A percentile compares a stretch with the other conserved stretches of the same genome.
These are phyloP conservation scores for Harmothoe impar DNA, from an alignment of 2,888 invertebrate species.

Conservation along the genomic window DNA sequence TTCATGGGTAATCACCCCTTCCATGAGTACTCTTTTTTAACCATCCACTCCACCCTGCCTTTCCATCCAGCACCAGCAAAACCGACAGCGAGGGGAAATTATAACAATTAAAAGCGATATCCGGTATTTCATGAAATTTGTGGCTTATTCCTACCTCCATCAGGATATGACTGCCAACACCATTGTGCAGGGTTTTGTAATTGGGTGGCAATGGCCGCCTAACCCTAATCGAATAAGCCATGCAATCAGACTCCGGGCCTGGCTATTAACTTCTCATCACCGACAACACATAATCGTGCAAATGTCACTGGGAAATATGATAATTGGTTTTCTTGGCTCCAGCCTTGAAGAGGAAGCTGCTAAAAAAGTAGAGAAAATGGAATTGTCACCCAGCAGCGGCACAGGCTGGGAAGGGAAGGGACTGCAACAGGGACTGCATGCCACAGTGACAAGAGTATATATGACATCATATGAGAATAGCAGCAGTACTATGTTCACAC, in stretches of 20 bases:
- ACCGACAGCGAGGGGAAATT: slow-evolving; percentile 13
- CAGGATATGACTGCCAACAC: background rate
- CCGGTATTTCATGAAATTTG: slow-evolving; percentile 60
- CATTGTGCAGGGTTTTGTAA: slow-evolving; percentile 38
- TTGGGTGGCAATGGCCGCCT: background rate
- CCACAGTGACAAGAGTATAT: too few relatives aligned
- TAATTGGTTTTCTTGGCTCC: slow-evolving; percentile 45
- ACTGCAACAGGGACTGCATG: too few relatives aligned
- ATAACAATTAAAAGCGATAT: slow-evolving; percentile 54
- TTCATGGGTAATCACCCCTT: slow-evolving; percentile 36
- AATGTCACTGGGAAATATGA: slow-evolving; percentile 52
- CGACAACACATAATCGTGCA: slow-evolving; percentile 6
- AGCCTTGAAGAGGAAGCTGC: background rate
- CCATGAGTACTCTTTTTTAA: background rate
- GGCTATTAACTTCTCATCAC: slow-evolving; percentile 52
- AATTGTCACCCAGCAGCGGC: too few relatives aligned
- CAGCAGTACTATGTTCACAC: too few relatives aligned
- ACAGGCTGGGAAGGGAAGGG: too few relatives aligned
- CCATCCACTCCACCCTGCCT: background rate
- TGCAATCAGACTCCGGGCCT: slow-evolving; percentile 37
- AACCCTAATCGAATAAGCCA: slow-evolving; percentile 51
- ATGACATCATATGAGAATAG: too few relatives aligned
- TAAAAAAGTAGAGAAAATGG: background rate
- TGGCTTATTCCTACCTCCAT: slow-evolving; percentile 24
- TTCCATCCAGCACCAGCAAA: background rate